Base-by-base conservation (phyloP, 2,888 invertebrate genomes). In the Nemotelus pantherinus region DNA sequence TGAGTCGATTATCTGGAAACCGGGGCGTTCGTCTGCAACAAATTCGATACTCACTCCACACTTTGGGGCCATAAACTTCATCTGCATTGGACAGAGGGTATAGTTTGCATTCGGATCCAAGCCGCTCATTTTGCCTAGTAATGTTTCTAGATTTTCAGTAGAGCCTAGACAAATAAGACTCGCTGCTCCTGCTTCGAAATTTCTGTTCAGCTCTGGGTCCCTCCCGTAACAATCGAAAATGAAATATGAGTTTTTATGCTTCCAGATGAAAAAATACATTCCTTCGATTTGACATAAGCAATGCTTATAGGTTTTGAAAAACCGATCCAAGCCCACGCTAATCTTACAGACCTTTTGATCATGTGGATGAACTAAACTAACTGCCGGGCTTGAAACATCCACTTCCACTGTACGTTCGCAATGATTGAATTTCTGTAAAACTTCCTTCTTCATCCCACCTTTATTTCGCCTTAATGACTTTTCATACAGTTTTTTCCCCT, bases 161-260 rank as follows among this genome's bases (percentile, higher is more conserved):
- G 80, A 80, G 48, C 82, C 82, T 41, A 87, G 76, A 39, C 83
- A 84, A 39, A 87, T 78, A 7, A 86, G 76, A 76, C 84, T 79
- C 0, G 84, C 84, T 7, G 74, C 76, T 0, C 86, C 86, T 3
- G 78, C 78, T 0, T 83, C 83, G 2, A 50, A 70, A 71, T 83
- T 83, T 1, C 80, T 41, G 2, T 78, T 77, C 6, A 85, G 80
- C 5, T 83, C 82, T 0, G 79, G 78, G 9, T 67, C 47, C 2
- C 86, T 82, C 0, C 87, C 86, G 77, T 84, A 84, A 50, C 83
- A 81, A 78, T 86, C 86, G 47, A 86, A 82, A 0, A 86, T 81
- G 80, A 87, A 84, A 81, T 82, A 86, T 2, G 83, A 80, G 2
- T 83, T 84, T 0, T 77, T 76, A 2, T 84, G 82, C 57, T 82